A percentile compares a stretch with the other conserved stretches of the same genome.
Conservation (phyloP, 2,797 vertebrate species). For the Hydrolagus colliei region DNA sequence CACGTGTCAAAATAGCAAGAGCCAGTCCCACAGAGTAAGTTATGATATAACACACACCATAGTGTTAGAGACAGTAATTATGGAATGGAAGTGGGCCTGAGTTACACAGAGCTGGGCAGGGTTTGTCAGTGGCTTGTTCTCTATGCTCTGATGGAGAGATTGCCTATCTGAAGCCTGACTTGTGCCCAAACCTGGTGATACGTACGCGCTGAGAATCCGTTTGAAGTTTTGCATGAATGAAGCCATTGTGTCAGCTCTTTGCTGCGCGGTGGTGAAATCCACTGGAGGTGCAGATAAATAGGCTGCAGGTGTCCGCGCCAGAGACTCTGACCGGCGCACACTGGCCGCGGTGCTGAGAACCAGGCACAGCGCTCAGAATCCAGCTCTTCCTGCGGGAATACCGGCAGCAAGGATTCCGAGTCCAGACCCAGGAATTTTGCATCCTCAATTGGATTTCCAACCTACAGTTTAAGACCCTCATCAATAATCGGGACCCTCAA, state of each 20-base stretch:
- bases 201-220: neutral
- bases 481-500: no score
- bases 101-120: neutral
- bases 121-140: slow-evolving; percentile 13
- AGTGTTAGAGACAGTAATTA: no score
- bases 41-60: no score
- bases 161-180: neutral
- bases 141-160: neutral
- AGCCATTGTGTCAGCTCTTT: slow-evolving; percentile 15
- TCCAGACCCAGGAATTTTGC: neutral
- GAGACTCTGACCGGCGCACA: no score
- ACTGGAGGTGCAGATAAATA: neutral
- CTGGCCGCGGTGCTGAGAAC: no score
- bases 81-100: no score
- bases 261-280: slow-evolving; percentile 6
- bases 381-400: neutral
- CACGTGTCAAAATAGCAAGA: no score
- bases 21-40: no score
- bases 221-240: slow-evolving; percentile 35
- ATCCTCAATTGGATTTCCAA: neutral
- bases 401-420: neutral
- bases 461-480: no score
- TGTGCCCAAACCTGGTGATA: slow-evolving; percentile 21
- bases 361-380: neutral
- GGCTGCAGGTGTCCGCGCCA: no score